These are phyloP conservation scores for Dynastes hyllus DNA, from an alignment of 2,888 invertebrate species.

Conservation along the genomic window DNA sequence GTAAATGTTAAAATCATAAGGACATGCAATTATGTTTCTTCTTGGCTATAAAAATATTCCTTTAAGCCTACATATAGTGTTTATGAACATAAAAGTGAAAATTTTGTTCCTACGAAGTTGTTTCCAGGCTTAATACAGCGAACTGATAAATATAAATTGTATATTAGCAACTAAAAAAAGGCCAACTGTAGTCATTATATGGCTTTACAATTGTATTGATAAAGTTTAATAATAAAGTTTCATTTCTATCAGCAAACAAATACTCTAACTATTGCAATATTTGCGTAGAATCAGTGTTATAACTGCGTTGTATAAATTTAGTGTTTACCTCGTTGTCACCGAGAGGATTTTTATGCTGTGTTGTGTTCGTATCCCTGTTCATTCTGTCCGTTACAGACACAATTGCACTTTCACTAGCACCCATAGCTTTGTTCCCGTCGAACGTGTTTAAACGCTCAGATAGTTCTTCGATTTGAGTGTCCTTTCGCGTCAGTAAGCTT, in stretches of 20 bases:
- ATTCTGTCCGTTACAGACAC: constrained; percentile 24
- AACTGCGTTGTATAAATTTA: background rate
- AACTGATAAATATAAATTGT: too few species aligned
- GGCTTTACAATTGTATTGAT: too few species aligned
- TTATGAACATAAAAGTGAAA: too few species aligned
- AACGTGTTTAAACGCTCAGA: constrained; percentile 6
- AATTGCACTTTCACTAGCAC: constrained; percentile 37
- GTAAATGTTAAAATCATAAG: too few species aligned
- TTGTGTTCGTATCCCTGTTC: constrained; percentile 7
- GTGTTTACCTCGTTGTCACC: constrained; percentile 62
- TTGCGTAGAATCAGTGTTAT: background rate
- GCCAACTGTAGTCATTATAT: too few species aligned
- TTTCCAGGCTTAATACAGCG: too few species aligned
- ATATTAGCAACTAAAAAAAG: too few species aligned
- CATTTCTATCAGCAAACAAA: constrained; percentile 3
- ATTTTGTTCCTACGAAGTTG: too few species aligned
- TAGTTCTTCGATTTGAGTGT: constrained; percentile 59
- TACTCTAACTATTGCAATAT: background rate
- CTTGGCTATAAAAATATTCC: too few species aligned
- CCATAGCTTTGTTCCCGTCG: background rate
- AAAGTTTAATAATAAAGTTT: background rate
- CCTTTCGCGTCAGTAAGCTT: constrained; percentile 60
- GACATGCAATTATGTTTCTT: too few species aligned
- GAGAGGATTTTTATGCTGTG: constrained; percentile 29
- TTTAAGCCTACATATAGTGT: too few species aligned